Percentiles rank a stretch among this genome's conserved stretches.
Evolutionary conservation across 1,140 invertebrate genomes (phyloP).

Genomic region (Scaptomyza hsui): DNA sequence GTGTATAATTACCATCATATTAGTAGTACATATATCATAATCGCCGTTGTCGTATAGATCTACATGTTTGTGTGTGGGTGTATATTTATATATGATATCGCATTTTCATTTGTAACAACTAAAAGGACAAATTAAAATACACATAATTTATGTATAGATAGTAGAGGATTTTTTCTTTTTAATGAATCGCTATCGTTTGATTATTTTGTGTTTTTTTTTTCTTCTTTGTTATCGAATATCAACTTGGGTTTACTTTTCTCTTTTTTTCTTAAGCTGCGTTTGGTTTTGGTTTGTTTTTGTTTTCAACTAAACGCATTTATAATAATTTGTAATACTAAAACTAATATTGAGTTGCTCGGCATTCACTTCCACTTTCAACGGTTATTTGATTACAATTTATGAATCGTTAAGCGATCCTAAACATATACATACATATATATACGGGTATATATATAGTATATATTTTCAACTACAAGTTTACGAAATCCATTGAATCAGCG

Average conservation of each 20-base stretch:
- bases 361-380: constrained; percentile 70
- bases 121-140: constrained; percentile 75
- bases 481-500: constrained; percentile 72
- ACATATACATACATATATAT: constrained; percentile 25
- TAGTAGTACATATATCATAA: constrained; percentile 38
- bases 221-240: constrained; percentile 66
- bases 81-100: constrained; percentile 55
- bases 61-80: constrained; percentile 42
- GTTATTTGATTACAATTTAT: constrained; percentile 69
- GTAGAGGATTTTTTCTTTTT: constrained; percentile 65
- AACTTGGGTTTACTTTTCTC: constrained; percentile 43
- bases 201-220: constrained; percentile 24
- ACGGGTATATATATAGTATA: constrained; percentile 8
- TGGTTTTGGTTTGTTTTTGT: constrained; percentile 1
- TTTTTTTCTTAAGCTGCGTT: constrained; percentile 29
- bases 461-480: constrained; percentile 67
- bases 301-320: constrained; percentile 52
- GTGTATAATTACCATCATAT: constrained; percentile 36
- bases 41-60: constrained; percentile 39
- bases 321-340: constrained; percentile 78
- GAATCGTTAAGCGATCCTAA: constrained; percentile 73
- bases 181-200: constrained; percentile 40
- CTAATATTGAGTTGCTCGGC: constrained; percentile 81
- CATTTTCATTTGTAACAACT: constrained; percentile 66
- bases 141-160: constrained; percentile 62